A percentile compares a stretch with the other conserved stretches of the same genome.
Conservation (phyloP, 2,797 vertebrate genomes). For the Oreochromis mossambicus region DNA sequence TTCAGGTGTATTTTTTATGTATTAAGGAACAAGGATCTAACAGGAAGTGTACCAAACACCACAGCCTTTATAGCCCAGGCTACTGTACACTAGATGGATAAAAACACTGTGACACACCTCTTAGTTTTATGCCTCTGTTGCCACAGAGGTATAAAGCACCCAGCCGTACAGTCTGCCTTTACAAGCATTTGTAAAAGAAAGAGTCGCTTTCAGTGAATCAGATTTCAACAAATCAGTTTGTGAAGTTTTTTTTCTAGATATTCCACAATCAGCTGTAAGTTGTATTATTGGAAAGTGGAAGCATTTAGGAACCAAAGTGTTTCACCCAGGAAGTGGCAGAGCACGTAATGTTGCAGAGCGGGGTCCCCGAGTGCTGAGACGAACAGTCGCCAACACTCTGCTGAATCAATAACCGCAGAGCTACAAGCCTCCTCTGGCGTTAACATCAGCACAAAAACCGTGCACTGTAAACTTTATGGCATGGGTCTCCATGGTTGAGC, state of each 20-base stretch:
- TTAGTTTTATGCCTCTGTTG: background rate
- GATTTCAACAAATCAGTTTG: background rate
- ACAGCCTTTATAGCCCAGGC: background rate
- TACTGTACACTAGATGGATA: background rate
- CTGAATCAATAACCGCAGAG: background rate
- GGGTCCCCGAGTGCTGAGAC: background rate
- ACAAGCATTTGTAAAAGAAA: background rate
- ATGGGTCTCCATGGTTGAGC: too few species aligned
- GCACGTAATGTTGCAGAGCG: background rate
- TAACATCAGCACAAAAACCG: background rate
- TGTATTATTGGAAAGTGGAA: background rate
- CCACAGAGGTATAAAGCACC: background rate
- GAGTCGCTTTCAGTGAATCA: background rate
- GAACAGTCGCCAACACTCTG: background rate
- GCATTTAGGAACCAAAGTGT: background rate
- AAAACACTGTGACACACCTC: background rate
- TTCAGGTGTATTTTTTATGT: background rate
- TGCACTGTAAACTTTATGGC: background rate
- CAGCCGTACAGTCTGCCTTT: background rate
- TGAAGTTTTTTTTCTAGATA: background rate
- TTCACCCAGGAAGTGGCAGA: background rate
- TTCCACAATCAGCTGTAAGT: background rate
- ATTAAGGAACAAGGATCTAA: background rate
- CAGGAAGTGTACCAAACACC: background rate
- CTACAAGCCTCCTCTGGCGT: background rate